phyloP scores from a whole-genome alignment of 2,888 invertebrate genomes.

The Torymus texanus region DNA sequence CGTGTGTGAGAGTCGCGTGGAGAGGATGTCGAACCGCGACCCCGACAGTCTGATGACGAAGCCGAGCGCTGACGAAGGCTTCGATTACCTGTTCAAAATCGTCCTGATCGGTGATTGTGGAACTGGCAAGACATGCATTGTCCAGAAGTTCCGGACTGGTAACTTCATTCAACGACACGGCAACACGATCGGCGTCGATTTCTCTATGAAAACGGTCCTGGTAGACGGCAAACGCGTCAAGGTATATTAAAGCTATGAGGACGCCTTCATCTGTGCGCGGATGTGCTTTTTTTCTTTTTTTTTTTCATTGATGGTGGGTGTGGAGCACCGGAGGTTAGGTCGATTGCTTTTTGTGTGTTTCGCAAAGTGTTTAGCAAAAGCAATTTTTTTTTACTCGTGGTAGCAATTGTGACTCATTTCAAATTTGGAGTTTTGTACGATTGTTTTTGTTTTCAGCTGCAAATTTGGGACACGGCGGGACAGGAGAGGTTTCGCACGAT shows the following conservation, averaged over 20 bases:
- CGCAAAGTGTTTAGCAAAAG: not conserved
- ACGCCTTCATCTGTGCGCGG: too few relatives aligned
- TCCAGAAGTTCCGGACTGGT: conserved; percentile 96
- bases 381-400: not conserved
- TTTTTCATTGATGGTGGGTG: not conserved
- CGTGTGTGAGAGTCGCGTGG: too few relatives aligned
- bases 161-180: conserved; percentile 96
- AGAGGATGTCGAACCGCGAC: conserved; percentile 80
- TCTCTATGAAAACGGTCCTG: conserved; percentile 97
- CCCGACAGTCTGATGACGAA: conserved; percentile 86
- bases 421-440: not conserved
- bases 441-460: conserved; percentile 79
- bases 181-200: conserved; percentile 98
- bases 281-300: conserved; percentile 50
- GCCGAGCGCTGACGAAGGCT: conserved; percentile 84
- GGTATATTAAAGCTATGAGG: conserved; percentile 76
- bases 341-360: not conserved
- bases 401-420: conserved; percentile 54
- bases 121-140: conserved; percentile 95
- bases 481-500: conserved; percentile 97
- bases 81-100: conserved; percentile 96
- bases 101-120: conserved; percentile 95
- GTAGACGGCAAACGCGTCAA: conserved; percentile 96
- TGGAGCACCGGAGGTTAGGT: conserved; percentile 15
- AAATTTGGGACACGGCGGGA: conserved; percentile 98